phyloP scores from a whole-genome alignment of 2,113 vertebrate genomes.

The Heterotis niloticus region DNA sequence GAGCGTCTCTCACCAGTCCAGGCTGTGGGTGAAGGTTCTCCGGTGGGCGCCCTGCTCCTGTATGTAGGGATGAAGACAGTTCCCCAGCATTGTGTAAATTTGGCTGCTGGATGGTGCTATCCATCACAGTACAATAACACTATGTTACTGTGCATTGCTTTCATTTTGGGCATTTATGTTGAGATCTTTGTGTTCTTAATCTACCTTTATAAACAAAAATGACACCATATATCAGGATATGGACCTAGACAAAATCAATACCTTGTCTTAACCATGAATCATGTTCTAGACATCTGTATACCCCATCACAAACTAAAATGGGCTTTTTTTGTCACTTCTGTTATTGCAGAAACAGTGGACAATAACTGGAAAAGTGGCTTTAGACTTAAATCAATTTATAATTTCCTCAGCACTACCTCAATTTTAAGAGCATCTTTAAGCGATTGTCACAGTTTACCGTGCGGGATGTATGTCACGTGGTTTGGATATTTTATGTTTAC shows the following conservation, averaged over 20 bases:
- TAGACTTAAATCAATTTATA: too few relatives aligned
- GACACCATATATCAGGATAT: conserved; percentile 57
- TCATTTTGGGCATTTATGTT: conserved; percentile 50
- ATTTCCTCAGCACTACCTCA: too few relatives aligned
- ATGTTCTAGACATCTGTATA: conserved; percentile 51
- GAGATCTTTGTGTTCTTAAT: conserved; percentile 46
- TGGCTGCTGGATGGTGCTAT: conserved; percentile 47
- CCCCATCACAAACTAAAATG: conserved; percentile 48
- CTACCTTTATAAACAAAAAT: conserved; percentile 43
- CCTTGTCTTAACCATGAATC: conserved; percentile 50
- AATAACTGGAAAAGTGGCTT: too few relatives aligned
- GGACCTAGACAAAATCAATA: conserved; percentile 57
- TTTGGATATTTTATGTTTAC: too few relatives aligned
- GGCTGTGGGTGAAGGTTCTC: conserved; percentile 27
- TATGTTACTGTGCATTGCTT: conserved; percentile 27
- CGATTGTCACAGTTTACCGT: too few relatives aligned
- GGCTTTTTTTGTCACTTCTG: not conserved
- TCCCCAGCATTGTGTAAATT: conserved; percentile 37
- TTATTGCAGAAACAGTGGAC: too few relatives aligned
- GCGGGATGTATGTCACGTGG: too few relatives aligned
- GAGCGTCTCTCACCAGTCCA: conserved; percentile 25
- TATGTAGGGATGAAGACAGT: conserved; percentile 56
- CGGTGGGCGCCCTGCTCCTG: conserved; percentile 57
- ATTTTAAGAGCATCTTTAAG: too few relatives aligned
- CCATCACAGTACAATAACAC: conserved; percentile 43